These are phyloP conservation scores for Eupeodes luniger DNA, from an alignment of 2,888 invertebrate species.

Conservation along the genomic window DNA sequence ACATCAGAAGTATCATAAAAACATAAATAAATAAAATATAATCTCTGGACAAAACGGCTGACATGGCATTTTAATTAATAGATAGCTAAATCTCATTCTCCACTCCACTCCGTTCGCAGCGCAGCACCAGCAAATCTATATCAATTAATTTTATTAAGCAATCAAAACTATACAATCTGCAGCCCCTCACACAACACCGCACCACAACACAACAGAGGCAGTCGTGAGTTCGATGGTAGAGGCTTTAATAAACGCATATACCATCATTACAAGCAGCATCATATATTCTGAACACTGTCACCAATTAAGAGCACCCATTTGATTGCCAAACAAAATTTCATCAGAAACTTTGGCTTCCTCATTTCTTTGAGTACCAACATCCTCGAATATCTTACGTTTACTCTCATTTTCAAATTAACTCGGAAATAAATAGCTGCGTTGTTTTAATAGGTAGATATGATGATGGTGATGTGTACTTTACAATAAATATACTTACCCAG, in stretches of 20 bases:
- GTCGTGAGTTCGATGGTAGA: background rate
- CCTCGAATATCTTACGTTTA: constrained; percentile 71
- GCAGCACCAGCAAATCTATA: constrained; percentile 13
- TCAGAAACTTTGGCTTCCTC: constrained; percentile 62
- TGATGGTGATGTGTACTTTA: background rate
- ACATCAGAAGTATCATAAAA: background rate
- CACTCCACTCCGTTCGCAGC: background rate
- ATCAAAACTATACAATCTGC: constrained; percentile 30
- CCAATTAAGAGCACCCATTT: constrained; percentile 62
- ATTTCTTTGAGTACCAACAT: constrained; percentile 74
- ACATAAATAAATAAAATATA: background rate
- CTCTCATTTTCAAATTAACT: constrained; percentile 71
- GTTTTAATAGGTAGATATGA: background rate
- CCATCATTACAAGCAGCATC: background rate
- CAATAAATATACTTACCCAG: constrained; percentile 23
- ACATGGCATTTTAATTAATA: constrained; percentile 22
- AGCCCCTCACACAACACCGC: background rate
- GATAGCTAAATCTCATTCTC: background rate
- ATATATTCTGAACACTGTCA: constrained; percentile 41
- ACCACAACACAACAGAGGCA: background rate
- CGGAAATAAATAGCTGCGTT: constrained; percentile 61
- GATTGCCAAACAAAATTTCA: constrained; percentile 29
- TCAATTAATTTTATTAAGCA: constrained; percentile 57
- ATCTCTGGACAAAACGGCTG: background rate
- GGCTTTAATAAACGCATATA: constrained; percentile 5